Percentiles rank a stretch among this genome's conserved stretches.
Evolutionary conservation across 1,140 invertebrate species (phyloP).

Genomic region (Listronotus oregonensis): DNA sequence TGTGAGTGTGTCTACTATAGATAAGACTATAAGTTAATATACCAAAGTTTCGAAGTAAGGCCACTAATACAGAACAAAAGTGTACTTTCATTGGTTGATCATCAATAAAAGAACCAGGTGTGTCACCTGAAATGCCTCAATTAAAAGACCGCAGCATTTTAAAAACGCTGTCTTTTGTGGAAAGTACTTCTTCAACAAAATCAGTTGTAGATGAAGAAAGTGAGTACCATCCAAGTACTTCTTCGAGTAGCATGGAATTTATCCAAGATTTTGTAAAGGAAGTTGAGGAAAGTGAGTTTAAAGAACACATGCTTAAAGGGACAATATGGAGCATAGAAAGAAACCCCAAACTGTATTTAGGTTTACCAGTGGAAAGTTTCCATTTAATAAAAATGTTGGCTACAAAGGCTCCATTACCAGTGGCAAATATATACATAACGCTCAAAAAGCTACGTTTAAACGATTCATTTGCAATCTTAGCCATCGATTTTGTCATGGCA

Average conservation of each 20-base stretch:
- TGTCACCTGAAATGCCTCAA: neutral
- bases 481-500: neutral
- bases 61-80: neutral
- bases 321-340: constrained; percentile 4
- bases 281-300: constrained; percentile 1
- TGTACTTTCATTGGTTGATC: neutral
- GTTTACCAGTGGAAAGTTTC: constrained; percentile 1
- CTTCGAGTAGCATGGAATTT: neutral
- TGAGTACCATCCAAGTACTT: neutral
- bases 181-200: too few species aligned
- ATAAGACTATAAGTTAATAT: neutral
- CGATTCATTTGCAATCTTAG: constrained; percentile 2
- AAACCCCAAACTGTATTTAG: constrained; percentile 1
- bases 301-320: constrained; percentile 1
- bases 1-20: neutral
- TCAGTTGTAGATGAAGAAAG: neutral
- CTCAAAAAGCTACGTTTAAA: constrained; percentile 2
- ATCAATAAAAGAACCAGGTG: neutral
- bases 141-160: too few species aligned
- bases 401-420: neutral
- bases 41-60: constrained; percentile 3
- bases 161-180: too few species aligned
- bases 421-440: neutral
- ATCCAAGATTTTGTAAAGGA: neutral
- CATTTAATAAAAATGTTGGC: constrained; percentile 5